These are phyloP conservation scores for Clarias pachynema DNA, from an alignment of 2,797 vertebrate species.

Conservation along the genomic window DNA sequence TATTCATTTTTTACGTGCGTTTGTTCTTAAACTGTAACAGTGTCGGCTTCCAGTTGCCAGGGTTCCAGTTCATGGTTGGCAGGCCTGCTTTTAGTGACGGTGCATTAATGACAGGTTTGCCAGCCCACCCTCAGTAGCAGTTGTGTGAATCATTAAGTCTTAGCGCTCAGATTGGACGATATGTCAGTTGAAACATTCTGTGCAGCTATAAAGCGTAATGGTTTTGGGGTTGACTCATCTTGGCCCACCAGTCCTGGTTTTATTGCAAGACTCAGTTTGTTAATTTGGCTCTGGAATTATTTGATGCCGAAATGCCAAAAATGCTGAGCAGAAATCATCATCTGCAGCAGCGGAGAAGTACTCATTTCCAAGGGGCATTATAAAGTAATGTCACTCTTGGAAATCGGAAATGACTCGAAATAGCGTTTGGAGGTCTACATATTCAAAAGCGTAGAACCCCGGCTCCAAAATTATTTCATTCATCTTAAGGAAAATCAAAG, in stretches of 20 bases:
- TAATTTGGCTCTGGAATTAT: conserved; percentile 53
- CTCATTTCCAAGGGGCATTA: conserved; percentile 15
- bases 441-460: background rate
- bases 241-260: conserved; percentile 53
- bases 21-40: conserved; percentile 8
- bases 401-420: background rate
- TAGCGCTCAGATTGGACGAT: conserved; percentile 34
- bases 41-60: background rate
- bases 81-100: conserved; percentile 7
- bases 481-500: conserved; percentile 16
- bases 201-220: conserved; percentile 49
- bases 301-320: conserved; percentile 57
- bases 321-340: conserved; percentile 41
- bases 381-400: background rate
- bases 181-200: conserved; percentile 50
- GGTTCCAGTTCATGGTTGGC: background rate
- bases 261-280: conserved; percentile 57
- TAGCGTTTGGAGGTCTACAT: background rate
- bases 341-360: conserved; percentile 28
- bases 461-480: conserved; percentile 30
- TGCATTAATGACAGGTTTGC: conserved; percentile 31
- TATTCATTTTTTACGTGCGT: background rate
- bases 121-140: conserved; percentile 10
- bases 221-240: conserved; percentile 43
- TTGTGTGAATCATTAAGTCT: conserved; percentile 55